Evolutionary conservation across 2,113 vertebrate genomes (phyloP).

Genomic region (Equus quagga): DNA sequence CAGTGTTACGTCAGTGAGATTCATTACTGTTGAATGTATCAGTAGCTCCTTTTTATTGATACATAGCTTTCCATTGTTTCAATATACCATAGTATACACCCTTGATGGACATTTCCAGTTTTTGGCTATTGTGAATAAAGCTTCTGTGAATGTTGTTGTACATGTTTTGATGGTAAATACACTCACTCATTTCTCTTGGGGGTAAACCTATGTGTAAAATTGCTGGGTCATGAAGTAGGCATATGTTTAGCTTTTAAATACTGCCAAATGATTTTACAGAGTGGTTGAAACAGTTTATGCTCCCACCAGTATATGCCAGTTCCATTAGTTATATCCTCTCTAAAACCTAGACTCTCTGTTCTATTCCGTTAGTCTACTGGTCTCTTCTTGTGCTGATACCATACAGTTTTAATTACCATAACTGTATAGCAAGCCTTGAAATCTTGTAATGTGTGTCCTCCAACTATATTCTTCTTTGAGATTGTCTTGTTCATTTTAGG

Average conservation of each 20-base stretch:
- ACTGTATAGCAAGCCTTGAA: not conserved
- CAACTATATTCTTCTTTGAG: not conserved
- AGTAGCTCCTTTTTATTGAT: not conserved
- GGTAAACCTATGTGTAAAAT: not conserved
- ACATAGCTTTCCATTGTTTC: not conserved
- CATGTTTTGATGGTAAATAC: not conserved
- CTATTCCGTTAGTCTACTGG: too few relatives aligned
- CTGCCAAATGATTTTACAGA: not conserved
- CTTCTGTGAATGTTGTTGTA: not conserved
- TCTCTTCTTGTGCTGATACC: not conserved
- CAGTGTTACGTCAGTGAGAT: not conserved
- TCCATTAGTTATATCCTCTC: fast-evolving
- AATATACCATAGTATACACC: not conserved
- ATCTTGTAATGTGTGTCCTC: not conserved
- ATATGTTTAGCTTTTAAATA: not conserved
- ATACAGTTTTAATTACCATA: not conserved
- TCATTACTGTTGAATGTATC: not conserved
- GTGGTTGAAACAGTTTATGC: not conserved
- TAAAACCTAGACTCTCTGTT: not conserved
- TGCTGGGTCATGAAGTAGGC: not conserved
- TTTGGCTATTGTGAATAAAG: not conserved
- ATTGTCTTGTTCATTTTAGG: not conserved
- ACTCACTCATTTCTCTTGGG: not conserved
- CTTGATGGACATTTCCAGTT: not conserved
- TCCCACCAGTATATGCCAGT: not conserved